Base-by-base conservation (phyloP, 2,797 vertebrate species). In the Apodemus agrarius region DNA sequence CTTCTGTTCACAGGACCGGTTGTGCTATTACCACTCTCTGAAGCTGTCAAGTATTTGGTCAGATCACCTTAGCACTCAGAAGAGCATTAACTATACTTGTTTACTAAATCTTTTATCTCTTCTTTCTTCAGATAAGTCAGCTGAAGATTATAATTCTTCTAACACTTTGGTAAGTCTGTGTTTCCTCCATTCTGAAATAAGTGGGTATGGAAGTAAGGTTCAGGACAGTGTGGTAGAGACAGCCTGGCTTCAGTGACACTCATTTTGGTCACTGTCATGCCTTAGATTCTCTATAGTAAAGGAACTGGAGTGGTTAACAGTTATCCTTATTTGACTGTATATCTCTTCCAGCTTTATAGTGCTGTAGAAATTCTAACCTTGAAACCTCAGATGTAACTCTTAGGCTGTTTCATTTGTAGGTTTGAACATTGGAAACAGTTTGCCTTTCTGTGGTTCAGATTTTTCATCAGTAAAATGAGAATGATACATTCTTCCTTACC, bases 111-210 rank as follows among this genome's bases (percentile, higher is more conserved):
- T 67, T 59, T 94, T 65, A 92, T 96, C 54, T 97, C 65, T 96
- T 90, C 52, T 91, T 96, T 49, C 98, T 98, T 63, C 98, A 99
- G 99, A 99, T 99, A 99, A 99, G 98, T 99, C 98, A 37, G 92
- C 98, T 5, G 99, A 99, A 54, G 99, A 99, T 91, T 99, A 99
- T 98, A 99, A 97, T 97, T 99, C 99, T 78, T 99, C 99, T 81
- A 99, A 98, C 90, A 98, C 98, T 0, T 96, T 99, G 98, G 99
- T 99, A 99, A 99, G 99, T 98, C 21, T 91, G 82, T 54, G 31
- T 76, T 84, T 94, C 49, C 0, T 57, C 0, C 43, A 0, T 90
- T 83, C 90, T 93, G 46, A 87, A 79, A 54, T 67, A 40, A 34
- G 22, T 46, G 84, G 78, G 8, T 52, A 0, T 80, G 82, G 43